A percentile compares a stretch with the other conserved stretches of the same genome.
These are phyloP conservation scores for Gallirallus australis DNA, from an alignment of 2,797 vertebrate species.

Conservation along the genomic window DNA sequence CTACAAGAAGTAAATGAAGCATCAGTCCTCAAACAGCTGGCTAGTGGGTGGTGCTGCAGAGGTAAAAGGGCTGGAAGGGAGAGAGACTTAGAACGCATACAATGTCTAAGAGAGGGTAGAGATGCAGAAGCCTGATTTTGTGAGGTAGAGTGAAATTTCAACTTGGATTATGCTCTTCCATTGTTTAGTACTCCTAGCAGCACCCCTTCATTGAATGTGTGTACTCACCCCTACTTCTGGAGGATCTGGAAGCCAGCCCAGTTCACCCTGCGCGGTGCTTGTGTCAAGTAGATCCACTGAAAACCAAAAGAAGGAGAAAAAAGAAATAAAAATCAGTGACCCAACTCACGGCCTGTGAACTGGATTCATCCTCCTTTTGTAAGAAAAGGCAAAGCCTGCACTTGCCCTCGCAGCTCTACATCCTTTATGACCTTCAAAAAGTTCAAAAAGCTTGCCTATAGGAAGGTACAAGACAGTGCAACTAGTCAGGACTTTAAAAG, in stretches of 20 bases:
- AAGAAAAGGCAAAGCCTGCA: neutral
- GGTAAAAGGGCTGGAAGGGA: neutral
- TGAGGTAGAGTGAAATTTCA: neutral
- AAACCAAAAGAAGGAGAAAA: neutral
- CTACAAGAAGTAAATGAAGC: neutral
- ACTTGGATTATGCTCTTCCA: neutral
- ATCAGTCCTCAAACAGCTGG: neutral
- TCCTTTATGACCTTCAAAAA: neutral
- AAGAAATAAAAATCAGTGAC: neutral
- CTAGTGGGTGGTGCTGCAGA: neutral
- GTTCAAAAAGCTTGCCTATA: neutral
- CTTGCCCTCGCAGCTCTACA: neutral
- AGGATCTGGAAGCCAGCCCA: conserved; percentile 82
- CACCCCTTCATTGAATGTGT: neutral
- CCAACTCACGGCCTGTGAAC: neutral
- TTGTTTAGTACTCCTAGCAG: neutral
- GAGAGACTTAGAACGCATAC: neutral
- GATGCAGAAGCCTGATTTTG: neutral
- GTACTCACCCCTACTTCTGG: conserved; percentile 81
- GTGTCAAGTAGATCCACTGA: conserved; percentile 81
- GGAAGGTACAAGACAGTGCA: neutral
- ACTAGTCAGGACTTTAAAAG: neutral
- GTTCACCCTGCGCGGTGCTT: conserved; percentile 75
- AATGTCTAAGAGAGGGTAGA: neutral
- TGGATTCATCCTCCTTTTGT: neutral